These are phyloP conservation scores for Wiebesia pumilae DNA, from an alignment of 1,140 invertebrate genomes.

Conservation along the genomic window DNA sequence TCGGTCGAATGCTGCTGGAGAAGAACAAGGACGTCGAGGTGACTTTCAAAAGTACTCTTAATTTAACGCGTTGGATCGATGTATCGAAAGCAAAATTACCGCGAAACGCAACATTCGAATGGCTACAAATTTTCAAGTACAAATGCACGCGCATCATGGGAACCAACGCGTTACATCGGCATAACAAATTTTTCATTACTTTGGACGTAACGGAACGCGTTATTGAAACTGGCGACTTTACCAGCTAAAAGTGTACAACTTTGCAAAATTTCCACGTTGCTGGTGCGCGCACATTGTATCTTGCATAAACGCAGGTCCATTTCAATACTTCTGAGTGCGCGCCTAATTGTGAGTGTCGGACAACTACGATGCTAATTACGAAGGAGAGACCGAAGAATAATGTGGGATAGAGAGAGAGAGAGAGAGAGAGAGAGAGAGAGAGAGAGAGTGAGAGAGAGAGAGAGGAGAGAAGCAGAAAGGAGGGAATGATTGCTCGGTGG, in stretches of 20 bases:
- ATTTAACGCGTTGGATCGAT: no score
- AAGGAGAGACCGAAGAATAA: background rate
- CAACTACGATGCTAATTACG: slow-evolving; percentile 30
- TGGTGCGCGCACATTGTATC: background rate
- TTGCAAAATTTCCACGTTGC: background rate
- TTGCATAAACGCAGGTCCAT: background rate
- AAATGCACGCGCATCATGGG: no score
- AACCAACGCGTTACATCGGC: background rate
- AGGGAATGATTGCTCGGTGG: background rate
- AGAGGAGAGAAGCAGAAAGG: background rate
- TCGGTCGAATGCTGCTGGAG: no score
- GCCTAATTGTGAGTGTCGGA: background rate
- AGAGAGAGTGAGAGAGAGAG: background rate
- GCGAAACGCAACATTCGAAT: no score
- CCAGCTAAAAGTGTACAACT: background rate
- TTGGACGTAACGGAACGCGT: background rate
- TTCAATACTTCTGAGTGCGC: background rate
- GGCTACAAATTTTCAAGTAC: no score
- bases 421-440: no score
- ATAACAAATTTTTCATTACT: background rate
- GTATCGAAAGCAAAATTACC: no score
- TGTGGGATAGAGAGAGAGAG: background rate
- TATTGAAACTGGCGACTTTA: background rate
- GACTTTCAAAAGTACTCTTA: no score
- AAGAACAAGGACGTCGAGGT: no score